These are phyloP conservation scores for Philaenus spumarius DNA, from an alignment of 1,140 invertebrate genomes.

Conservation along the genomic window DNA sequence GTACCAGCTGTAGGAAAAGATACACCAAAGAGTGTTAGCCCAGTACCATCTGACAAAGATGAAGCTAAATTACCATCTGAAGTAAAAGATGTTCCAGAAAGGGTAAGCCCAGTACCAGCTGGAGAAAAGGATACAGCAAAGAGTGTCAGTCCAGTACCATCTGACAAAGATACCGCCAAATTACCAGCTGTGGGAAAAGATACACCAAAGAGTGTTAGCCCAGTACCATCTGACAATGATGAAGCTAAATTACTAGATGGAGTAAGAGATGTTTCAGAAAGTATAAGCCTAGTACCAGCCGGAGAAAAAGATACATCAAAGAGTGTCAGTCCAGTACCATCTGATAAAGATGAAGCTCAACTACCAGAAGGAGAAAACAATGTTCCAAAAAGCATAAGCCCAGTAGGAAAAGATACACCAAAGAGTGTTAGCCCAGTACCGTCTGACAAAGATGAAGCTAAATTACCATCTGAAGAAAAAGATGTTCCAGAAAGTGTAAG, in stretches of 20 bases:
- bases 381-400: constrained; percentile 7
- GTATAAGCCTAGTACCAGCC: background rate
- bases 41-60: background rate
- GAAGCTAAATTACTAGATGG: background rate
- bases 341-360: constrained; percentile 11
- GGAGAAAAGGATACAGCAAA: background rate
- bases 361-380: constrained; percentile 15
- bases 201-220: background rate
- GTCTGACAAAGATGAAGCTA: constrained; percentile 9
- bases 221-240: background rate
- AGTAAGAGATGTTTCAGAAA: background rate
- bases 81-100: background rate
- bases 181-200: background rate
- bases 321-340: constrained; percentile 3
- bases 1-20: background rate
- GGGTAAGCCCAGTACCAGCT: background rate
- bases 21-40: too few species aligned
- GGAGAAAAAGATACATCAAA: background rate
- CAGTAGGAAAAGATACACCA: background rate
- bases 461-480: constrained; percentile 12
- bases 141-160: too few species aligned
- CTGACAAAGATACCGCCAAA: background rate
- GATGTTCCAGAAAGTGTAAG: constrained; percentile 7
- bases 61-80: background rate
- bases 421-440: too few species aligned